These are phyloP conservation scores for Caranx melampygus DNA, from an alignment of 2,113 vertebrate species.

Conservation along the genomic window DNA sequence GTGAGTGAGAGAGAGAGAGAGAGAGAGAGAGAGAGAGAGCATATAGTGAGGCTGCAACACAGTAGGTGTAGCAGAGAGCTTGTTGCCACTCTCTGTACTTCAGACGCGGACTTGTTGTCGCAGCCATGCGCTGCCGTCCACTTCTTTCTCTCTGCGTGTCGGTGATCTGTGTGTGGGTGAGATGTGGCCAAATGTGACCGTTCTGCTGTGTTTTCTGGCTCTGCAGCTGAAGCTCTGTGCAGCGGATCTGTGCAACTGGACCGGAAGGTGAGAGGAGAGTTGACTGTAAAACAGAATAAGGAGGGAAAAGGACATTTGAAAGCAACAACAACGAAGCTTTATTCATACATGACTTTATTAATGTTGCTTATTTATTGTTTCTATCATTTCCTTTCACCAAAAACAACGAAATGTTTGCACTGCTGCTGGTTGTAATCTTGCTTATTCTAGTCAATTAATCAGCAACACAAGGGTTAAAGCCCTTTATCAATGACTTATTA, in stretches of 20 bases:
- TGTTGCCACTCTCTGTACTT: not conserved
- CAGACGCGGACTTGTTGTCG: not conserved
- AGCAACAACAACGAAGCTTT: not conserved
- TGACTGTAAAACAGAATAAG: not conserved
- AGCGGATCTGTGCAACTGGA: conserved; percentile 86
- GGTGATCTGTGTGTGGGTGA: conserved; percentile 24
- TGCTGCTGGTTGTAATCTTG: not conserved
- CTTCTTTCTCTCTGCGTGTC: not conserved
- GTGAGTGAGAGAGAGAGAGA: conserved; percentile 36
- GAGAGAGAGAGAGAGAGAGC: conserved; percentile 10
- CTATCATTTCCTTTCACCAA: too few relatives aligned
- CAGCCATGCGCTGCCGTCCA: conserved; percentile 50
- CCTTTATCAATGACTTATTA: not conserved
- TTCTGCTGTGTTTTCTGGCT: conserved; percentile 26
- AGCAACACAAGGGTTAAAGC: not conserved
- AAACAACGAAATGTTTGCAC: not conserved
- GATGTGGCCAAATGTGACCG: conserved; percentile 59
- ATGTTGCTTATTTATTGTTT: not conserved
- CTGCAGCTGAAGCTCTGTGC: conserved; percentile 33
- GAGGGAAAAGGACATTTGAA: not conserved
- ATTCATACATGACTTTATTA: not conserved
- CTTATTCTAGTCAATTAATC: not conserved
- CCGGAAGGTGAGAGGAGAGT: conserved; percentile 80
- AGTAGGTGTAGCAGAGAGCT: not conserved
- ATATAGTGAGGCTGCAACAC: not conserved